Conservation (phyloP, 1,140 invertebrate species). For the Coboldia fuscipes region DNA sequence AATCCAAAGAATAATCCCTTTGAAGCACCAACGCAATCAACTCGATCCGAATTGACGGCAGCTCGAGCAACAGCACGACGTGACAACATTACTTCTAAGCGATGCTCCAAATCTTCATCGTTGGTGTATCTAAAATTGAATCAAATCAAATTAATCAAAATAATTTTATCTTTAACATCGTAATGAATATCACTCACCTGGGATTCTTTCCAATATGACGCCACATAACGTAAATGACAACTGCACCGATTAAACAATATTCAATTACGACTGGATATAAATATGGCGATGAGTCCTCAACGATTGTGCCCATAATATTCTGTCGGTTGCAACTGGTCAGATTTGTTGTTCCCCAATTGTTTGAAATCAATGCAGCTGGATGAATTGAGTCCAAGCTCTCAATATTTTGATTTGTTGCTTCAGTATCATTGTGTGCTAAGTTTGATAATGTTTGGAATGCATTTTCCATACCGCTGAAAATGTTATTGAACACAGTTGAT, state of each 20-base stretch:
- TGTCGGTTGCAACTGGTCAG: conserved; percentile 44
- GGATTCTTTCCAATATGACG: conserved; percentile 77
- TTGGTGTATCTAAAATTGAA: conserved; percentile 36
- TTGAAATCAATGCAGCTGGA: conserved; percentile 33
- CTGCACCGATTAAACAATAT: conserved; percentile 89
- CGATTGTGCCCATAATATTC: conserved; percentile 84
- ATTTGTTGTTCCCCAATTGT: conserved; percentile 28
- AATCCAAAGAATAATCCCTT: conserved; percentile 87
- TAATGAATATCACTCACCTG: conserved; percentile 24
- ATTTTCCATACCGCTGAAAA: conserved; percentile 20
- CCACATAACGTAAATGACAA: conserved; percentile 96
- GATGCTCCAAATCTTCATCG: conserved; percentile 66
- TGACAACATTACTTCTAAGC: conserved; percentile 62
- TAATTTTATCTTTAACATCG: neutral
- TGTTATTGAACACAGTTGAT: conserved; percentile 16
- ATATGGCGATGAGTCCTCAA: conserved; percentile 76
- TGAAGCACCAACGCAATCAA: conserved; percentile 81
- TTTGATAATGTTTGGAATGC: conserved; percentile 18
- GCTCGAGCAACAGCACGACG: conserved; percentile 61
- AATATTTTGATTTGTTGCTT: conserved; percentile 16
- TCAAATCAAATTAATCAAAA: neutral
- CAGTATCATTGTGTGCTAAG: conserved; percentile 24
- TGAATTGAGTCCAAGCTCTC: conserved; percentile 34
- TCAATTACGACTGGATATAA: conserved; percentile 93
- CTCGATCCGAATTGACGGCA: conserved; percentile 54